Evolutionary conservation across 2,797 vertebrate species (phyloP).

Genomic region (Melanogrammus aeglefinus): DNA sequence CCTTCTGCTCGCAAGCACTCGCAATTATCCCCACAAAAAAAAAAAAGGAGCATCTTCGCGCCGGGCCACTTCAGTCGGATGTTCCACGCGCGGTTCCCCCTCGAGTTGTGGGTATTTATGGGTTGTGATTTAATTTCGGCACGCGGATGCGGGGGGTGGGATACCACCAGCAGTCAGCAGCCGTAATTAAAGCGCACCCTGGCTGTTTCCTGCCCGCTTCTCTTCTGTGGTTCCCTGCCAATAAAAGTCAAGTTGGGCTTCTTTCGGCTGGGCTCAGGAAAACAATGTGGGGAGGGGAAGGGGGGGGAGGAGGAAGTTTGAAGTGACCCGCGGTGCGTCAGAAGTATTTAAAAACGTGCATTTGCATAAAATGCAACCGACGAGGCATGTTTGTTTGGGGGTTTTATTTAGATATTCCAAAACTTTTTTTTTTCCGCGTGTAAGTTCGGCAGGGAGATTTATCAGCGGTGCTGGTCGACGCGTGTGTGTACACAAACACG

Average conservation of each 20-base stretch:
- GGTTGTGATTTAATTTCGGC: constrained; percentile 64
- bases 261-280: constrained; percentile 45
- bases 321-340: constrained; percentile 27
- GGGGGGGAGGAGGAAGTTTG: constrained; percentile 40
- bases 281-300: constrained; percentile 20
- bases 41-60: constrained; percentile 55
- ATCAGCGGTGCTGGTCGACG: not conserved
- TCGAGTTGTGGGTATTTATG: constrained; percentile 59
- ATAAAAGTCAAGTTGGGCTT: constrained; percentile 41
- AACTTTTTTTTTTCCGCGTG: not conserved
- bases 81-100: constrained; percentile 57
- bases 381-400: not conserved
- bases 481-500: not conserved
- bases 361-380: constrained; percentile 19
- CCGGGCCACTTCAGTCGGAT: constrained; percentile 56
- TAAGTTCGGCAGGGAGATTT: not conserved
- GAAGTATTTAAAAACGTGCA: not conserved
- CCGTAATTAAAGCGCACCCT: constrained; percentile 69
- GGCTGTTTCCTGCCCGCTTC: constrained; percentile 42
- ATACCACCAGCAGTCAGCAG: constrained; percentile 61
- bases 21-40: constrained; percentile 65
- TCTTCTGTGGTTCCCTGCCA: constrained; percentile 44
- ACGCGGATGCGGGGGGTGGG: constrained; percentile 52
- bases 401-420: not conserved
- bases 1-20: constrained; percentile 63